Evolutionary conservation across 2,888 invertebrate species (phyloP), one percentile per base, ranked within the genome.

Genomic region (Mythimna albipuncta): DNA sequence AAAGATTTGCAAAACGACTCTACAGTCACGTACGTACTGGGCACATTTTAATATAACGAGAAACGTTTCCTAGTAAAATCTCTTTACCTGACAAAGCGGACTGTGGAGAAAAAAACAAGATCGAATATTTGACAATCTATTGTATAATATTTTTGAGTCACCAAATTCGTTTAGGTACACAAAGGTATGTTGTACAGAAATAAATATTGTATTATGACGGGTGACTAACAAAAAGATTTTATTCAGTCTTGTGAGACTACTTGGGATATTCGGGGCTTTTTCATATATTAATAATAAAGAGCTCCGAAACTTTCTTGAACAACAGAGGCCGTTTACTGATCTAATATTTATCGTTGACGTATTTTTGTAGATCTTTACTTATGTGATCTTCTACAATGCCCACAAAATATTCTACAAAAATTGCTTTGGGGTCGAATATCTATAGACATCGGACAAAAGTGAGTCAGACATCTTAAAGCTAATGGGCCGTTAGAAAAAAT

Each of bases 401-500:
- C 9, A 57, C 4, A n/a, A 52, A 21, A 65, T 35, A 32, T 21
- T 64, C 10, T 6, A 47, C 19, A 50, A 52, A 71, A 61, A 70
- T 19, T 59, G 11, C 11, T 59, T 72, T 70, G 50, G 21, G 16
- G n/a, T 52, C 61, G 41, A 62, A 50, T 32, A 62, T 69, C 35
- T 64, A 35, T 58, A 55, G 59, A 66, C 64, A 32, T 64, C 47
- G 32, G 67, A 65, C 67, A 47, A 69, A 66, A 54, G 41, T 77
- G 77, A 75, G 64, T 72, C 75, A 75, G 50, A 61, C 50, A 26
- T 44, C 78, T 83, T 77, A 85, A 82, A 82, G 76, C 71, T 75
- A 79, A 75, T 82, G 68, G 72, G 75, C 80, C 80, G 82, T 85
- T 84, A 86, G 62, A 84, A 83, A 82, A 87, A 78, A 81, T 11